These are phyloP conservation scores for human DNA, from an alignment of 2,113 vertebrate species.

Conservation along the genomic window GRCh38 chr19:48024501-48025000, in stretches of 20 bases:
- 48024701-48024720: background rate
- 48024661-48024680: background rate
- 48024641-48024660: background rate
- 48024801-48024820: too few relatives aligned
- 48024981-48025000: background rate
- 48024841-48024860: background rate
- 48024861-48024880: background rate
- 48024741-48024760: background rate
- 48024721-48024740: background rate
- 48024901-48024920: background rate
- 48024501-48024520: background rate
- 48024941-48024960: constrained; percentile 23
- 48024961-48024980: background rate
- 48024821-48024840: background rate
- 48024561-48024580: background rate
- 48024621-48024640: background rate
- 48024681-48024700: background rate
- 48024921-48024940: background rate
- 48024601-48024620: background rate
- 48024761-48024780: background rate
- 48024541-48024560: background rate
- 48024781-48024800: background rate
- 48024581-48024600: background rate
- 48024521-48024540: background rate
- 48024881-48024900: background rate